Evolutionary conservation across 2,797 vertebrate genomes (phyloP).

Genomic region (Tiaroga cobitis): DNA sequence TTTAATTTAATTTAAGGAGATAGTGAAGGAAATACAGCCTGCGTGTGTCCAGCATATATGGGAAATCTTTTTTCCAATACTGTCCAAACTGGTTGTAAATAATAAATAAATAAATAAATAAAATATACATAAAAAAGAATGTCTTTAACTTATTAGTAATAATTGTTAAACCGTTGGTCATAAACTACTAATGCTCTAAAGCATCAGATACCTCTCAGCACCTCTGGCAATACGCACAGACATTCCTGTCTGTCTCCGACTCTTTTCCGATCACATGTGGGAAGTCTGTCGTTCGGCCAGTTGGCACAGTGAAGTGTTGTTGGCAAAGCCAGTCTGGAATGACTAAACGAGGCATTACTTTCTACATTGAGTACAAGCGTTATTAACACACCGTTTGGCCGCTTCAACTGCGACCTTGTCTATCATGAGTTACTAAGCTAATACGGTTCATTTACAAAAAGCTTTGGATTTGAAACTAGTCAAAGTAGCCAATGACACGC

Average conservation of each 20-base stretch:
- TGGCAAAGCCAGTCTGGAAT: conserved; percentile 1
- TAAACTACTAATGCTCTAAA: background rate
- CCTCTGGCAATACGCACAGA: conserved; percentile 28
- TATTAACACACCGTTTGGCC: conserved; percentile 5
- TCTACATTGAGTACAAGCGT: background rate
- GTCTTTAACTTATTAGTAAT: background rate
- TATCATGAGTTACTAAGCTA: background rate
- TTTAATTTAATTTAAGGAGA: background rate
- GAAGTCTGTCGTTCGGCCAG: conserved; percentile 20
- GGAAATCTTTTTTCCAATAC: background rate
- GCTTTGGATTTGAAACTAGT: background rate
- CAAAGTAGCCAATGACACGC: background rate
- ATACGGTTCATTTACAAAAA: background rate
- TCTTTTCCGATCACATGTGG: conserved; percentile 32
- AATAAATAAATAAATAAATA: background rate
- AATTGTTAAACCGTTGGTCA: background rate
- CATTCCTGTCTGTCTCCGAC: conserved; percentile 37
- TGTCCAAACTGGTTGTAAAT: background rate
- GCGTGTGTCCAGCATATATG: background rate
- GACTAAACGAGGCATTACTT: conserved; percentile 27
- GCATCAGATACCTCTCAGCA: background rate
- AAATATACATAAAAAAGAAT: background rate
- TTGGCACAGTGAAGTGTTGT: background rate
- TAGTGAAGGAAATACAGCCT: background rate
- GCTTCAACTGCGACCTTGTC: background rate